phyloP scores from a whole-genome alignment of 2,113 vertebrate species.

The Eulemur rufifrons region DNA sequence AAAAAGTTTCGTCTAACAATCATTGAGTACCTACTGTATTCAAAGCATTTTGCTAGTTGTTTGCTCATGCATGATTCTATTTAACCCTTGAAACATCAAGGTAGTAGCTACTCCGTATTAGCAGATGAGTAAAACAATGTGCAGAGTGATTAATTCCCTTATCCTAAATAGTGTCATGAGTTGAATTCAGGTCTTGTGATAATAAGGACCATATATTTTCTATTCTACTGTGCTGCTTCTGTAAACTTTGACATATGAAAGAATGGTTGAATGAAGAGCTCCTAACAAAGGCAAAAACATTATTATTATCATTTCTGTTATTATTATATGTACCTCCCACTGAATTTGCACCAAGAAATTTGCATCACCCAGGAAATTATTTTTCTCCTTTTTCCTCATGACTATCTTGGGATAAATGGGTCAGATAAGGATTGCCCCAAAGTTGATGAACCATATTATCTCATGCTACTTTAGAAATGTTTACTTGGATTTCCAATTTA shows the following conservation, averaged over 20 bases:
- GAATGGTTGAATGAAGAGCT: not conserved
- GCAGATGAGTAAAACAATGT: not conserved
- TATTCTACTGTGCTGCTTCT: not conserved
- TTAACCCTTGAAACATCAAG: not conserved
- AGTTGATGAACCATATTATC: not conserved
- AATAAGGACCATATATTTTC: not conserved
- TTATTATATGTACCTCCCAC: not conserved
- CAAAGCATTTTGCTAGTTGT: not conserved
- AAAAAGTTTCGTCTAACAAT: not conserved
- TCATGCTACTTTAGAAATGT: not conserved
- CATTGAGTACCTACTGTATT: not conserved
- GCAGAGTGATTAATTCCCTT: not conserved
- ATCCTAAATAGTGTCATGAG: not conserved
- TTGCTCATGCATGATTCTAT: not conserved
- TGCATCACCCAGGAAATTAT: not conserved
- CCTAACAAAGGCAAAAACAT: not conserved
- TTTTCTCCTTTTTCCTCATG: not conserved
- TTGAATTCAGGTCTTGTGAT: not conserved
- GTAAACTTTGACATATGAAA: not conserved
- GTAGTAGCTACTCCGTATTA: not conserved
- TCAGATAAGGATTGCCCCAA: not conserved
- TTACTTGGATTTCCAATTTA: slow-evolving; percentile 31
- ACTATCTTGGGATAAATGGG: not conserved
- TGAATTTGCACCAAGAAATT: not conserved
- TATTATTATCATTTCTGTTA: not conserved